Evolutionary conservation across 2,113 vertebrate genomes (phyloP), one percentile per base, ranked within the genome.

Genomic region (Polyodon spathula): DNA sequence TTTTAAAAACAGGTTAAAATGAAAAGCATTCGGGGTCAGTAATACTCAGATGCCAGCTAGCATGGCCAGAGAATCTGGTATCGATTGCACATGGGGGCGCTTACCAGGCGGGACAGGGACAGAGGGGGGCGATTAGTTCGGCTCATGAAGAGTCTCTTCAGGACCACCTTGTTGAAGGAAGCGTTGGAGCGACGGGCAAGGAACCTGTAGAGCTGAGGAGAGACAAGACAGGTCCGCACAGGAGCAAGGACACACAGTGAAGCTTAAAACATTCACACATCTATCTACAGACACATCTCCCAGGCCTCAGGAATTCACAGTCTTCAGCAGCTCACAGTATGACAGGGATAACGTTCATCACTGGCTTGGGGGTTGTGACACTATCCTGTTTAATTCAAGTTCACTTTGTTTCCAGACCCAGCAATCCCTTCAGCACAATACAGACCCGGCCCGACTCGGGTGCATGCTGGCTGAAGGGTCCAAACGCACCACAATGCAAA

Each of bases 161-260:
- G 81, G 38, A 95, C 81, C 0, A 95, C 92, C 68, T 84, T 92
- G 78, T 95, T 95, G 81, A 95, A 95, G 59, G 86, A 84, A 50
- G 93, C 88, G 78, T 87, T 89, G 40, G 80, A 89, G 53, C 92
- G 84, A 9, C 92, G 90, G 62, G 92, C 89, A 77, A 95, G 79
- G 74, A 95, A 95, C 66, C 93, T 84, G 80, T 93, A 95, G n/a
- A 95, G 74, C 93, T 95, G 58, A n/a, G n/a, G n/a, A n/a, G n/a
- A n/a, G n/a, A n/a, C n/a, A n/a, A n/a, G n/a, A n/a, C n/a, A 6
- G 60, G 54, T 17, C 17, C 2, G 2, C 0, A 8, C 17, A 4
- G 11, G n/a, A 9, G 9, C 6, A 54, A 12, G n/a, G 12, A 14
- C 2, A 42, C 8, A 42, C 8, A 5, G 1, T 39, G 7, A 57